Evolutionary conservation across 2,888 invertebrate genomes (phyloP).

Genomic region (Gisinianus flammeolus): DNA sequence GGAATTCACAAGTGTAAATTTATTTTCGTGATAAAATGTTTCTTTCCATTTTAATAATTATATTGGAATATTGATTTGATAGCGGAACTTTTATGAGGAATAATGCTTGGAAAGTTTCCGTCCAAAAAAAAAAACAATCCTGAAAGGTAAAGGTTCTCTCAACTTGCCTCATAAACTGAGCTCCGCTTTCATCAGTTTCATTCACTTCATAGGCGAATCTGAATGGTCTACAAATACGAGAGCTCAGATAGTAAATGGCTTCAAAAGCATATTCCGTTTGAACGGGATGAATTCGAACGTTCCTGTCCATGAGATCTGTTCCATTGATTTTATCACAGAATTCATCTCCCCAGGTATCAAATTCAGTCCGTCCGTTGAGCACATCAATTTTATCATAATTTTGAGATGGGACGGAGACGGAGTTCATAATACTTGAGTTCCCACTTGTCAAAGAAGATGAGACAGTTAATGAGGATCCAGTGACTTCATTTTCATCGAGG

Average conservation of each 20-base stretch:
- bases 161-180: not conserved
- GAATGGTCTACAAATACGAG: slow-evolving; percentile 1
- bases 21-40: not conserved
- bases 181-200: slow-evolving; percentile 5
- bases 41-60: not conserved
- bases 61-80: not conserved
- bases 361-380: slow-evolving; percentile 3
- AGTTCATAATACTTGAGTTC: not conserved
- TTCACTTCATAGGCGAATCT: not conserved
- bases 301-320: slow-evolving; percentile 15
- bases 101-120: not conserved
- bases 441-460: not conserved
- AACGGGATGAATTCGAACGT: not conserved
- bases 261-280: not conserved
- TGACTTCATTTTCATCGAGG: not conserved
- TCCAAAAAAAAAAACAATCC: not conserved
- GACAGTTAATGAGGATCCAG: not conserved
- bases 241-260: not conserved
- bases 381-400: not conserved
- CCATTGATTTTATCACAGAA: slow-evolving; percentile 25
- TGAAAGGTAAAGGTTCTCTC: not conserved
- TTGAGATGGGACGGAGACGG: not conserved
- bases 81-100: not conserved
- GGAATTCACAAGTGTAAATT: not conserved
- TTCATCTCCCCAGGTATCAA: slow-evolving; percentile 4